These are phyloP conservation scores for Orbicella faveolata DNA, from an alignment of 64 coral and sea anemone species.

Conservation along the genomic window DNA sequence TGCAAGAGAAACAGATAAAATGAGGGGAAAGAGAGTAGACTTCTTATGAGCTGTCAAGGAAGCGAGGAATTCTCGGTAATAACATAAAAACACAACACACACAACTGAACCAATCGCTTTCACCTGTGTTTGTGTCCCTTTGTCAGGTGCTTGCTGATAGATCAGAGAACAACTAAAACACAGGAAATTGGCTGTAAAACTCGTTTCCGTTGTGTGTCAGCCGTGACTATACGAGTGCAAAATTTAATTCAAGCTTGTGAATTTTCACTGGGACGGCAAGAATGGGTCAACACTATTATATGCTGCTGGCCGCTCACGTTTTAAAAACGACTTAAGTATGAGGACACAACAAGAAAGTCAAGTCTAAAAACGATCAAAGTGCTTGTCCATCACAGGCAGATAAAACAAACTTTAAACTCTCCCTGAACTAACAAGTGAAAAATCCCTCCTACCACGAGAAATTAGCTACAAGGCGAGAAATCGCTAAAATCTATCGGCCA, in stretches of 20 bases:
- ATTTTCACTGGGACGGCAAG: not conserved
- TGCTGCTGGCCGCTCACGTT: not conserved
- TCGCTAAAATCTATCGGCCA: not conserved
- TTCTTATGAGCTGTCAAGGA: conserved; percentile 59
- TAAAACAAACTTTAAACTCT: conserved; percentile 17
- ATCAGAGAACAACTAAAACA: conserved; percentile 69
- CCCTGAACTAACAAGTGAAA: not conserved
- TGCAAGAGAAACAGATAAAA: conserved; percentile 46
- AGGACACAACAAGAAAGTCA: not conserved
- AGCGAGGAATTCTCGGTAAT: conserved; percentile 62
- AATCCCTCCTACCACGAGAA: not conserved
- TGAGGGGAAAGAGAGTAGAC: conserved; percentile 42
- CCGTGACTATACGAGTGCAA: conserved; percentile 34
- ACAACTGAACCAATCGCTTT: conserved; percentile 63
- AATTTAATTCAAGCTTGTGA: conserved; percentile 31
- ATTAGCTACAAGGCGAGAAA: not conserved
- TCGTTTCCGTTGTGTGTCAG: conserved; percentile 76
- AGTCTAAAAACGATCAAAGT: not conserved
- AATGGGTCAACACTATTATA: not conserved
- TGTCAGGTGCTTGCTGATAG: conserved; percentile 65
- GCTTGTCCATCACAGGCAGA: not conserved
- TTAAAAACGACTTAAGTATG: not conserved
- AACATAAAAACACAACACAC: conserved; percentile 53
- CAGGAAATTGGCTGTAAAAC: conserved; percentile 75
- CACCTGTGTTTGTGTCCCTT: conserved; percentile 60